These are phyloP conservation scores for Esperia sulphurella DNA, from an alignment of 2,888 invertebrate genomes.

Conservation along the genomic window DNA sequence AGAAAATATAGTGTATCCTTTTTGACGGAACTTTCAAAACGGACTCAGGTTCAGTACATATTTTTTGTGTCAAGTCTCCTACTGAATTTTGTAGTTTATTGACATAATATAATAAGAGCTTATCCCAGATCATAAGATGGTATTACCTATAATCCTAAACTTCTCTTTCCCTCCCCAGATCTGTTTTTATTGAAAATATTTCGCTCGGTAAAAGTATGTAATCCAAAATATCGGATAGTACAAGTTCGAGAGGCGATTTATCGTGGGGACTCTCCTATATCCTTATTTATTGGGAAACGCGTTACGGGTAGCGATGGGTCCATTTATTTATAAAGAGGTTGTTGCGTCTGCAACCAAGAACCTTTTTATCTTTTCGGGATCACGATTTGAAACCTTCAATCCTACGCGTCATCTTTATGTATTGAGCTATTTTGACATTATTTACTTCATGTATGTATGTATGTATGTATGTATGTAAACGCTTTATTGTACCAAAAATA, in stretches of 20 bases:
- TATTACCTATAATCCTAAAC: neutral
- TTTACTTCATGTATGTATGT: no score
- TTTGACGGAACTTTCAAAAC: no score
- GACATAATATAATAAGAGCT: no score
- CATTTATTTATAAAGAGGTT: slow-evolving; percentile 24
- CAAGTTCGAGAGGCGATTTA: slow-evolving; percentile 18
- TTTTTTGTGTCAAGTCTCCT: no score
- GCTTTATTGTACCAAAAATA: no score
- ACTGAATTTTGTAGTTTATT: no score
- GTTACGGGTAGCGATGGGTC: slow-evolving; percentile 18
- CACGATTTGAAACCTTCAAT: slow-evolving; percentile 14
- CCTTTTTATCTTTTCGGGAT: slow-evolving; percentile 16
- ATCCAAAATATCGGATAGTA: slow-evolving; percentile 13
- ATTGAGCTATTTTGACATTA: no score
- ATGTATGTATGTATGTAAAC: no score
- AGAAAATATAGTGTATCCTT: no score
- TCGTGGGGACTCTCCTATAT: slow-evolving; percentile 16
- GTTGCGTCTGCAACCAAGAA: slow-evolving; percentile 16
- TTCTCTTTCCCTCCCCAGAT: neutral
- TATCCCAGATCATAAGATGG: neutral
- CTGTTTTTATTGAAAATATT: neutral
- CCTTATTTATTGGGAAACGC: slow-evolving; percentile 22
- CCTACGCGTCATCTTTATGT: neutral
- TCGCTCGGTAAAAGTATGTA: slow-evolving; percentile 6
- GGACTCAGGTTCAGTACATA: no score